These are phyloP conservation scores for Byasa hedistus DNA, from an alignment of 2,888 invertebrate species.

Conservation along the genomic window DNA sequence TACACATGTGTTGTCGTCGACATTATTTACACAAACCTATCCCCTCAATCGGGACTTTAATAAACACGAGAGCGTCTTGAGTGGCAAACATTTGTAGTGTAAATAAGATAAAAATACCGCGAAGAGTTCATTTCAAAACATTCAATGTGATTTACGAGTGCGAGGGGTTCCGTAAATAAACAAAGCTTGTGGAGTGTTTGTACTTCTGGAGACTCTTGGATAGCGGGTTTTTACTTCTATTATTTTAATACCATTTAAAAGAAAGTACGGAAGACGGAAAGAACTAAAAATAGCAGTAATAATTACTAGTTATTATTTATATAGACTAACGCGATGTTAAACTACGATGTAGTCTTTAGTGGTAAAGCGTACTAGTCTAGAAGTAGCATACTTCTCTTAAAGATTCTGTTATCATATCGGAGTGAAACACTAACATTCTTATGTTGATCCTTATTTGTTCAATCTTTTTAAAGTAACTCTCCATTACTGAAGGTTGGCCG, in stretches of 20 bases:
- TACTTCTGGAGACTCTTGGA: not conserved
- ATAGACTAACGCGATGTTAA: too few species aligned
- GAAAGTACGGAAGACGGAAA: not conserved
- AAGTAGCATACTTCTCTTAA: too few species aligned
- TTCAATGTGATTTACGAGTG: conserved; percentile 33
- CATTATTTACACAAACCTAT: conserved; percentile 34
- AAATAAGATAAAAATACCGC: conserved; percentile 37
- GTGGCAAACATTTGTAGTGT: conserved; percentile 35
- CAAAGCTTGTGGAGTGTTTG: conserved; percentile 24
- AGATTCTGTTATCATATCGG: too few species aligned
- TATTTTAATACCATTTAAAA: not conserved
- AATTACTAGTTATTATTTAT: too few species aligned
- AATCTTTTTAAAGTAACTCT: too few species aligned
- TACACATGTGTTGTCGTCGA: conserved; percentile 9
- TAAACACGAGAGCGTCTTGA: conserved; percentile 27
- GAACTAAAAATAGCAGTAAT: not conserved
- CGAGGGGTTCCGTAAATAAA: conserved; percentile 35
- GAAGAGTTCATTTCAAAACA: conserved; percentile 27
- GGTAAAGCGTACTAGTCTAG: too few species aligned
- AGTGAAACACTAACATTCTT: too few species aligned
- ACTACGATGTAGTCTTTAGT: too few species aligned
- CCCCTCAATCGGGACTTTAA: conserved; percentile 24
- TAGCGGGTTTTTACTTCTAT: not conserved
- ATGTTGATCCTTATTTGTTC: too few species aligned
- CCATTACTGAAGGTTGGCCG: too few species aligned